phyloP scores from a whole-genome alignment of 2,888 invertebrate species.

The Andrena praecox region DNA sequence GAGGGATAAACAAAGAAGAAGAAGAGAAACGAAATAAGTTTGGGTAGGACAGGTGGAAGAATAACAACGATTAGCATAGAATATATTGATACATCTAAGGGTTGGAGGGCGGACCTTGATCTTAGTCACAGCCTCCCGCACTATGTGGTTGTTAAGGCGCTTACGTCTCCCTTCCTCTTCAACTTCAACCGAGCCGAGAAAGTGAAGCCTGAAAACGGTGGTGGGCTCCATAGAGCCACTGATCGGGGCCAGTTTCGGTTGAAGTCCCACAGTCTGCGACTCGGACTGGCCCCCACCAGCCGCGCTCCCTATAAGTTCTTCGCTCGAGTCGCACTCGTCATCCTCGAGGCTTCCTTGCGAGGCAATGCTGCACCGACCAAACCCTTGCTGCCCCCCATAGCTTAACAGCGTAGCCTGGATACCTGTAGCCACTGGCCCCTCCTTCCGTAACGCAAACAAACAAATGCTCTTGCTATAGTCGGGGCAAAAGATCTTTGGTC shows the following conservation, averaged over 20 bases:
- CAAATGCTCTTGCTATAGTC: slow-evolving; percentile 75
- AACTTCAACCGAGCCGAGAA: slow-evolving; percentile 94
- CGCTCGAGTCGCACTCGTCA: slow-evolving; percentile 84
- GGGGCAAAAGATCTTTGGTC: slow-evolving; percentile 22
- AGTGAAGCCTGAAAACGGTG: slow-evolving; percentile 92
- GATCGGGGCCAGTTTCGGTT: slow-evolving; percentile 81
- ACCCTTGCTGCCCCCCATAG: slow-evolving; percentile 83
- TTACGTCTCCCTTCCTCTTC: slow-evolving; percentile 92
- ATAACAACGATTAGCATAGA: slow-evolving; percentile 52
- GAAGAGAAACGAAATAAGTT: slow-evolving; percentile 13
- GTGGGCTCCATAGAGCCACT: slow-evolving; percentile 79
- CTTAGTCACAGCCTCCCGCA: slow-evolving; percentile 94
- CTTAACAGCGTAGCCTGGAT: slow-evolving; percentile 83
- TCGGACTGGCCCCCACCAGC: slow-evolving; percentile 80
- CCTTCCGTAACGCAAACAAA: slow-evolving; percentile 82
- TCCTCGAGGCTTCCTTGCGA: slow-evolving; percentile 84
- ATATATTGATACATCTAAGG: slow-evolving; percentile 60
- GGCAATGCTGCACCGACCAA: slow-evolving; percentile 82
- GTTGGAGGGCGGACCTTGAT: slow-evolving; percentile 90
- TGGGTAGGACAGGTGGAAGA: slow-evolving; percentile 22
- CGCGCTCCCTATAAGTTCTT: slow-evolving; percentile 83
- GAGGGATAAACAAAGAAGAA: not conserved
- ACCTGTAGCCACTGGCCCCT: slow-evolving; percentile 77
- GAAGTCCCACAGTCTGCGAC: slow-evolving; percentile 76
- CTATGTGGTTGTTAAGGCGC: slow-evolving; percentile 95